Percentiles rank a stretch among this genome's conserved stretches.
Conservation (phyloP, 2,797 vertebrate species). For the Clarias platycephalus region DNA sequence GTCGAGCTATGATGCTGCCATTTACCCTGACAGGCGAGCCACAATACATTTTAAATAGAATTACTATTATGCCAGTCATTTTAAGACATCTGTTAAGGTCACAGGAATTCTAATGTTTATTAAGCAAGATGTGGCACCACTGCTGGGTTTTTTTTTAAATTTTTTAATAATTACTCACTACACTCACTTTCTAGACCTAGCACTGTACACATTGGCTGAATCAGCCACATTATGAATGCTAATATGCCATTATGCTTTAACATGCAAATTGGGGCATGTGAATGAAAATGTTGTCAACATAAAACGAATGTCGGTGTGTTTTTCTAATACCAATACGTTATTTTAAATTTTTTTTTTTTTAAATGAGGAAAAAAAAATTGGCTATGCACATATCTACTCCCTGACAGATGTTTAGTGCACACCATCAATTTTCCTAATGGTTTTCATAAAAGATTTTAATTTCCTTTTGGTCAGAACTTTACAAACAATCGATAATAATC, state of each 20-base stretch:
- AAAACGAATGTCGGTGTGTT: background rate
- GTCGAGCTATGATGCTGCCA: background rate
- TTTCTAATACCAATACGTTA: background rate
- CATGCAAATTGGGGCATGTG: slow-evolving; percentile 28
- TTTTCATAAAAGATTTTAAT: background rate
- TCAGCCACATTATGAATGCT: slow-evolving; percentile 22
- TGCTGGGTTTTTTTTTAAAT: slow-evolving; percentile 4
- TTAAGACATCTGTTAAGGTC: background rate
- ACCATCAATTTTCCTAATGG: background rate
- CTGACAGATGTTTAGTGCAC: background rate
- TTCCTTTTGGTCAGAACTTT: slow-evolving; percentile 10
- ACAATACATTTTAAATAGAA: slow-evolving; percentile 12
- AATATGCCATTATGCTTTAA: background rate
- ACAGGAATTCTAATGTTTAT: slow-evolving; percentile 47
- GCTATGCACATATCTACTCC: background rate
- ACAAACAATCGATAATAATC: background rate
- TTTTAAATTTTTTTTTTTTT: slow-evolving; percentile 4
- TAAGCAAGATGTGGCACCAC: slow-evolving; percentile 30
- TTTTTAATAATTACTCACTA: slow-evolving; percentile 17
- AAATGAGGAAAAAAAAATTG: background rate
- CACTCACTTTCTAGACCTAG: slow-evolving; percentile 32
- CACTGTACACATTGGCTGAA: slow-evolving; percentile 33
- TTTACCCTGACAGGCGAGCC: slow-evolving; percentile 16
- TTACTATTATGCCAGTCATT: background rate
- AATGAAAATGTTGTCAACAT: slow-evolving; percentile 17